These are phyloP conservation scores for Nasonia oneida DNA, from an alignment of 2,888 invertebrate species.

Conservation along the genomic window DNA sequence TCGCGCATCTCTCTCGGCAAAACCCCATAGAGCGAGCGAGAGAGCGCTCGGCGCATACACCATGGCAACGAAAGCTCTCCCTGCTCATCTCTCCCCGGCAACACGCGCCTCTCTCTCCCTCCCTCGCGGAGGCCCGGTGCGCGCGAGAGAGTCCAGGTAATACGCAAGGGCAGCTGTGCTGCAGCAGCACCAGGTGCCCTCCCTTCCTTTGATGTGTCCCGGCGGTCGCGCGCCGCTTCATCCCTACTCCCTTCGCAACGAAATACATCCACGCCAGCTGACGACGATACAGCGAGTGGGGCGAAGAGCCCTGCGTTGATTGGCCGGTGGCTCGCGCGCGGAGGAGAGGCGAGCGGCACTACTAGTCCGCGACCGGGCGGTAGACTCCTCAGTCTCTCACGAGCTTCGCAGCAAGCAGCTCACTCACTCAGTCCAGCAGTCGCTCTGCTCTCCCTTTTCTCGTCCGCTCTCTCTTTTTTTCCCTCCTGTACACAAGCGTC, in stretches of 20 bases:
- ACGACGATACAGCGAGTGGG: slow-evolving; percentile 23
- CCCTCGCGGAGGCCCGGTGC: neutral
- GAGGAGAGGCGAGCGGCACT: slow-evolving; percentile 63
- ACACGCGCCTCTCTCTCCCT: slow-evolving; percentile 16
- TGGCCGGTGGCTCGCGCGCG: slow-evolving; percentile 77
- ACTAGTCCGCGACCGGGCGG: slow-evolving; percentile 20
- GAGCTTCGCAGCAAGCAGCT: slow-evolving; percentile 65
- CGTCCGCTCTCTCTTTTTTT: neutral
- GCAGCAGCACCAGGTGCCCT: slow-evolving; percentile 73
- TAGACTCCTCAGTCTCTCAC: slow-evolving; percentile 73
- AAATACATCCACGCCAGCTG: slow-evolving; percentile 53
- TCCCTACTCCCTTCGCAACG: slow-evolving; percentile 1
- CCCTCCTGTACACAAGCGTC: neutral
- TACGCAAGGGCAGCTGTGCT: slow-evolving; percentile 21
- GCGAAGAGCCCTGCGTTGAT: slow-evolving; percentile 62
- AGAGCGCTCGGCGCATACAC: neutral
- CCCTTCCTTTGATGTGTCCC: slow-evolving; percentile 49
- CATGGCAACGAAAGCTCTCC: neutral
- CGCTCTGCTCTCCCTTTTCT: neutral
- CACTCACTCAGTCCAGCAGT: neutral
- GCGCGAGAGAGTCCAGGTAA: neutral
- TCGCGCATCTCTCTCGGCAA: neutral
- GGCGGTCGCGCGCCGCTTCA: slow-evolving; percentile 53
- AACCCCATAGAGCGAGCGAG: neutral
- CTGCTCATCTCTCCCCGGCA: slow-evolving; percentile 13